Base-by-base conservation (phyloP, 2,113 vertebrate species). In the Aspiorhynchus laticeps region DNA sequence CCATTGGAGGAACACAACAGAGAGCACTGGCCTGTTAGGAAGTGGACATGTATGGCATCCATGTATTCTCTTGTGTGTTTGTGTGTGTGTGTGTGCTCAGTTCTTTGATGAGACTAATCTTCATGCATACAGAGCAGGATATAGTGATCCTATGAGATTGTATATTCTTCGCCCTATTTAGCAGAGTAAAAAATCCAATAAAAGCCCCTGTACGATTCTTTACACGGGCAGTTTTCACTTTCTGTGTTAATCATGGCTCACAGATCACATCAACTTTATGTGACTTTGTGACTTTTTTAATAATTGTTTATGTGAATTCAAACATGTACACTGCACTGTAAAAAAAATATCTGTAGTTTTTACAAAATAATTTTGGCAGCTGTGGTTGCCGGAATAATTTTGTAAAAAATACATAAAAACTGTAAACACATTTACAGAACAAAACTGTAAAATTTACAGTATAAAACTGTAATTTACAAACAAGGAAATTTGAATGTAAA, bases 131-230 rank as follows among this genome's bases (percentile, higher is more conserved):
- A 81, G 79, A 75, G 71, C 85, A 74, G 59, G 63, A 83, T 53
- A 61, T 56, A 81, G 78, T 59, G 73, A 85, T 87, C 93, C 93
- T 93, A 84, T 90, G 93, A 93, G 93, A 93, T 90, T 90, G 86
- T 91, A 90, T 89, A 91, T 92, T 89, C 90, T 91, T 80, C 83
- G 89, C 92, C 93, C 93, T 93, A 95, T 91, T 94, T 93, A 92
- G 91, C 92, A 91, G 88, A 84, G 19, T 80, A n/a, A 69, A 81
- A 71, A 78, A 63, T 77, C n/a, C 46, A n/a, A 21, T 78, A 21
- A 33, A 38, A 80, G 33, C 9, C 83, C 91, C 81, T 76, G 86
- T 78, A 77, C 46, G 2, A 77, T 86, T 73, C 56, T 74, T 82
- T 85, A 63, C 26, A 31, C 7, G 59, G 53, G 48, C 56, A 33